Conservation (phyloP, 2,797 vertebrate genomes). For the Lutjanus argentimaculatus region DNA sequence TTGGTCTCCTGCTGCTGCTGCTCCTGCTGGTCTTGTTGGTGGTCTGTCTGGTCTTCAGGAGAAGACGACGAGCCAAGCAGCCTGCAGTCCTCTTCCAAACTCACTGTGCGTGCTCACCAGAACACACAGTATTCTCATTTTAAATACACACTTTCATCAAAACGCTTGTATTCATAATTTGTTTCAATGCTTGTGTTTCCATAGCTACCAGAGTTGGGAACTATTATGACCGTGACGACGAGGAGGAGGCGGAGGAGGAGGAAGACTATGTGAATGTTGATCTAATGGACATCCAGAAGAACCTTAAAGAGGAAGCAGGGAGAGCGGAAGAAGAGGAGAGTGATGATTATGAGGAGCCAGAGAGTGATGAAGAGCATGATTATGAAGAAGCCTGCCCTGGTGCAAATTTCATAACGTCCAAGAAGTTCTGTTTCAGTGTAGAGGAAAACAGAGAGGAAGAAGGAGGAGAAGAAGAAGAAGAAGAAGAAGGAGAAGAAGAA, state of each 20-base stretch:
- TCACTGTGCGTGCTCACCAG: background rate
- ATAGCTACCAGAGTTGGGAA: background rate
- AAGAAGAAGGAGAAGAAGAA: too few species aligned
- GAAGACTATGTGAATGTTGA: conserved; percentile 10
- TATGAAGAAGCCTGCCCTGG: background rate
- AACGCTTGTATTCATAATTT: too few species aligned
- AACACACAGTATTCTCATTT: background rate
- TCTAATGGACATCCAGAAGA: too few species aligned
- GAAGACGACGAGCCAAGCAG: too few species aligned
- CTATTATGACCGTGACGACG: background rate
- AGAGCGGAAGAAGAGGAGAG: background rate
- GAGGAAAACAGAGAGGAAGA: background rate
- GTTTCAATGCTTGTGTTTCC: conserved; percentile 5
- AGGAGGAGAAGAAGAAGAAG: background rate
- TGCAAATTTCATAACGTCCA: too few species aligned
- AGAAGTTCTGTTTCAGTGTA: background rate
- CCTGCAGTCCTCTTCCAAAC: too few species aligned
- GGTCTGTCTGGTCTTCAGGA: too few species aligned
- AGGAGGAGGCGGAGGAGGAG: background rate
- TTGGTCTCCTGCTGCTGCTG: too few species aligned
- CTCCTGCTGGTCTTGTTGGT: too few species aligned
- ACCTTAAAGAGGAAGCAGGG: background rate
- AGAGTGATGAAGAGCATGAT: too few species aligned
- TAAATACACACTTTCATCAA: background rate
- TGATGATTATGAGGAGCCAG: too few species aligned